Percentiles rank a stretch among this genome's conserved stretches.
Evolutionary conservation across 2,113 vertebrate species (phyloP).

Genomic region (Hippoglossus stenolepis): DNA sequence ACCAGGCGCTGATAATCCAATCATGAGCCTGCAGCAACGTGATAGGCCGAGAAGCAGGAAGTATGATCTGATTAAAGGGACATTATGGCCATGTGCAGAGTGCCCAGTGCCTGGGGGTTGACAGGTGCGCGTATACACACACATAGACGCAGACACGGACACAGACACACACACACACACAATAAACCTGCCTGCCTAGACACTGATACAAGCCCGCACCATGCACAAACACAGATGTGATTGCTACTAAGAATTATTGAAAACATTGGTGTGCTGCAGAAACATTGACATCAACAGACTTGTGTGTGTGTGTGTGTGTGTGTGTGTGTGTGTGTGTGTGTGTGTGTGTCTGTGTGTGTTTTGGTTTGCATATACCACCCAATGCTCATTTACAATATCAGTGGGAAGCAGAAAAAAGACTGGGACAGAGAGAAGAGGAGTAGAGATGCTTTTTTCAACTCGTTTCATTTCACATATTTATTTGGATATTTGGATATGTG

Average conservation of each 20-base stretch:
- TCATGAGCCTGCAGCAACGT: conserved; percentile 93
- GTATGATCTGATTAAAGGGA: conserved; percentile 96
- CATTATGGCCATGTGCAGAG: conserved; percentile 94
- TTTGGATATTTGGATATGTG: background rate
- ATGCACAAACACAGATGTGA: conserved; percentile 46
- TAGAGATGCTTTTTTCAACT: background rate
- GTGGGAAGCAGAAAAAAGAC: background rate
- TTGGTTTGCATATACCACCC: background rate
- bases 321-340: background rate
- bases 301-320: conserved; percentile 20
- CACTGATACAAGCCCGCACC: conserved; percentile 50
- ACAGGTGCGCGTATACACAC: conserved; percentile 62
- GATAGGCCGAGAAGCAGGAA: conserved; percentile 96
- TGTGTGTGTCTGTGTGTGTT: conserved; percentile 4
- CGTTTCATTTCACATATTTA: background rate
- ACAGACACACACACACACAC: conserved; percentile 32
- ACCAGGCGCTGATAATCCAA: conserved; percentile 86
- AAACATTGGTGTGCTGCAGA: conserved; percentile 25
- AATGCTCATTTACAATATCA: too few species aligned
- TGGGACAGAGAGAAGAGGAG: background rate
- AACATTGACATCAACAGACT: conserved; percentile 22
- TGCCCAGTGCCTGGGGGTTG: conserved; percentile 78
- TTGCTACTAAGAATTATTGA: conserved; percentile 45
- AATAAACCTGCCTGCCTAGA: conserved; percentile 63
- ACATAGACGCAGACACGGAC: background rate